Percentiles rank a stretch among this genome's conserved stretches.
Evolutionary conservation across 1,140 invertebrate genomes (phyloP).

Genomic region (Copidosoma floridanum): DNA sequence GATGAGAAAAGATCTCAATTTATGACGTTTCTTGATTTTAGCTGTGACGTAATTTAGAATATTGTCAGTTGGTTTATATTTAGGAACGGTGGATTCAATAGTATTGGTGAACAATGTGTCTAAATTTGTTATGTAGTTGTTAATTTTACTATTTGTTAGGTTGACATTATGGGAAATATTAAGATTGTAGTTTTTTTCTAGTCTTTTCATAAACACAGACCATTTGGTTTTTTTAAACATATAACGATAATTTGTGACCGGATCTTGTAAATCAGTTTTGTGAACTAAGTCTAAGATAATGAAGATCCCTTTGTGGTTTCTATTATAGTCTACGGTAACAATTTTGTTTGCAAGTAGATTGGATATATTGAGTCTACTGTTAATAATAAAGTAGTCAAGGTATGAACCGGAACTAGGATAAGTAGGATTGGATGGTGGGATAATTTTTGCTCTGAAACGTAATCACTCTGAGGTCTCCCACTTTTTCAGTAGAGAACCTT

Average conservation of each 20-base stretch:
- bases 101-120: not conserved
- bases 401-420: not conserved
- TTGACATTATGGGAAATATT: not conserved
- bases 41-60: not conserved
- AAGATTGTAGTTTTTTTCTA: not conserved
- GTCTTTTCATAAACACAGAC: not conserved
- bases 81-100: not conserved
- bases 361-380: not conserved
- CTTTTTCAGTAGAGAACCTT: too few species aligned
- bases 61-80: not conserved
- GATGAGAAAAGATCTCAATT: not conserved
- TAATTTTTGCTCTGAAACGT: too few species aligned
- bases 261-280: not conserved
- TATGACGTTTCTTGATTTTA: not conserved
- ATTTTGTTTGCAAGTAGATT: not conserved
- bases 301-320: conserved; percentile 1
- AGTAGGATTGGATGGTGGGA: too few species aligned
- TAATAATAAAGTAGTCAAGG: not conserved
- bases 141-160: not conserved
- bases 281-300: not conserved
- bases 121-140: not conserved
- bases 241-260: not conserved
- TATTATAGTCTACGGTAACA: not conserved
- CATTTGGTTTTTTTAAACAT: conserved; percentile 3
- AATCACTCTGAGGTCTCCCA: too few species aligned